These are phyloP conservation scores for Arvicola amphibius DNA, from an alignment of 2,797 vertebrate species.

Conservation along the genomic window DNA sequence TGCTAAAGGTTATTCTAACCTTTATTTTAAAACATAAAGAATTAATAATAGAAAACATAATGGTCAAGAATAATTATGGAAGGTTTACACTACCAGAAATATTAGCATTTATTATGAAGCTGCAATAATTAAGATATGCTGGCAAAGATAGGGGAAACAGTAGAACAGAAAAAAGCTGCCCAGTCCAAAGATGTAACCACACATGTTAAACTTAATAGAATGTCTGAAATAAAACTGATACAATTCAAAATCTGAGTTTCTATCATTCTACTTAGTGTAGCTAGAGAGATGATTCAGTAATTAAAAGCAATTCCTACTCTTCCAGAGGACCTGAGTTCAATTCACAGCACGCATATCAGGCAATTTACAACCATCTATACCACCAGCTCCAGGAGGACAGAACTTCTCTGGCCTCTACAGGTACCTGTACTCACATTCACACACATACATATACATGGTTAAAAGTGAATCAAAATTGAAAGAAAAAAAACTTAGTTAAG, in stretches of 20 bases:
- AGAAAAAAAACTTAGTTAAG: background rate
- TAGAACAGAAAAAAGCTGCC: background rate
- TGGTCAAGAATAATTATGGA: constrained; percentile 27
- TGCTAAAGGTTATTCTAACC: constrained; percentile 27
- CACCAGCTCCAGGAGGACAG: background rate
- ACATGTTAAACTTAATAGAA: background rate
- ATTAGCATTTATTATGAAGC: constrained; percentile 1
- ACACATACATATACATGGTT: background rate
- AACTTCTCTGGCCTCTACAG: background rate
- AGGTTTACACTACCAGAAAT: background rate
- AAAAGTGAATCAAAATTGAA: background rate
- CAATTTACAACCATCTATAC: background rate
- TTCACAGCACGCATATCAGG: background rate
- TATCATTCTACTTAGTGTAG: background rate
- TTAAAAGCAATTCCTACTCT: background rate
- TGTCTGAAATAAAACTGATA: background rate
- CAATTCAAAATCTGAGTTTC: background rate
- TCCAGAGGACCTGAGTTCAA: background rate
- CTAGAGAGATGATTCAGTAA: background rate
- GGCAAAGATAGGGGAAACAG: background rate
- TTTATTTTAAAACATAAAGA: background rate
- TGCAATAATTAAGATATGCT: background rate
- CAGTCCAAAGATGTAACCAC: background rate
- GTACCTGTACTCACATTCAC: background rate
- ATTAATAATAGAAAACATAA: background rate